Evolutionary conservation across 2,113 vertebrate genomes (phyloP).

Genomic region (Acanthisitta chloris): DNA sequence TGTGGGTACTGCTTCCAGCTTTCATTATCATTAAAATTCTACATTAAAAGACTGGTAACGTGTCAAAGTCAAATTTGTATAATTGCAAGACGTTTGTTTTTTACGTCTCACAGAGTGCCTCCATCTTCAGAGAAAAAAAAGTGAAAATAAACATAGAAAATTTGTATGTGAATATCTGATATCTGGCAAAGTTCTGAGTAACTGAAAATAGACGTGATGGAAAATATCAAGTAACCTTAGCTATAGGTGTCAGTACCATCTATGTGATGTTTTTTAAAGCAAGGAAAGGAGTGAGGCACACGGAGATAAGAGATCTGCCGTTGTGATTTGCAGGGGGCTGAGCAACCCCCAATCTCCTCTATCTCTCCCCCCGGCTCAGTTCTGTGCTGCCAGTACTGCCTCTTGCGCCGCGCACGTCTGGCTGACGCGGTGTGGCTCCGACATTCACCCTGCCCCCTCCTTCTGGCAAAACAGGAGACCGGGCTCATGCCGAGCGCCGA

Average conservation of each 20-base stretch:
- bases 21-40: not conserved
- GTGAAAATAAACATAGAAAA: slow-evolving; percentile 34
- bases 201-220: slow-evolving; percentile 50
- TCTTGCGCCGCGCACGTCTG: not conserved
- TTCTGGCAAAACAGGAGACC: not conserved
- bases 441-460: slow-evolving; percentile 45
- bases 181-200: slow-evolving; percentile 30
- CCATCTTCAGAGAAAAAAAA: not conserved
- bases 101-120: not conserved
- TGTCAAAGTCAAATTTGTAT: not conserved
- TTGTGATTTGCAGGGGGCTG: not conserved
- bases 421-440: not conserved
- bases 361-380: not conserved
- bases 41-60: not conserved
- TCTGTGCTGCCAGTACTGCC: not conserved
- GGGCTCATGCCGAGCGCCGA: not conserved
- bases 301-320: slow-evolving; percentile 15
- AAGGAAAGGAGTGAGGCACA: not conserved
- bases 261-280: slow-evolving; percentile 5
- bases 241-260: slow-evolving; percentile 9
- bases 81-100: not conserved
- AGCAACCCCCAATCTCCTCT: not conserved
- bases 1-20: not conserved
- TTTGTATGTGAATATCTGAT: not conserved
- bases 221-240: slow-evolving; percentile 41